Evolutionary conservation across 1,140 invertebrate species (phyloP), one percentile per base, ranked within the genome.

Genomic region (Ericerus pela): DNA sequence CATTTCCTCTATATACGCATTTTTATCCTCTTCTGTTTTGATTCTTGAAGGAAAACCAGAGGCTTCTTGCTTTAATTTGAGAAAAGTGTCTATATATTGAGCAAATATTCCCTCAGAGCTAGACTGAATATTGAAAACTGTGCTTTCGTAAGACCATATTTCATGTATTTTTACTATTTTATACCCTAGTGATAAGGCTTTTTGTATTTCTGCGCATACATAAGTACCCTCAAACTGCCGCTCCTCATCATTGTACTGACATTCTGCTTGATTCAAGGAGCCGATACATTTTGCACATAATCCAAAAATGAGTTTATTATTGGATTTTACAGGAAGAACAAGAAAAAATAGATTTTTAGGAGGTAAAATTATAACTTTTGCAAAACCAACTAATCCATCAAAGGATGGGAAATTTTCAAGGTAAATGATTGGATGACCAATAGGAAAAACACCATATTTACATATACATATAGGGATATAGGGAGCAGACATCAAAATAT

Each of bases 201-300:
- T 64, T 30, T 54, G 24, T 6, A 72, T 14, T 61, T 73, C 70
- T 16, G 66, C 62, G 5, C 62, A 59, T 0, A 66, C 63, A 65
- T 67, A 73, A 2, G 67, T 69, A 41, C 70, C 69, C 0, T 51
- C 62, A 11, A 73, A 58, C 0, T 56, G 26, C 28, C 68, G 56
- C 38, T 71, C 63, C 8, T 63, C 59, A 33, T 61, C 58, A 3
- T 28, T 59, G 59, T 73, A 68, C 16, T 4, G 11, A 53, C 61
- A 67, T 10, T 28, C 38, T 3, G 27, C 38, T 27, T 56, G 11
- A 22, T 36, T 54, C 36, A 22, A 18, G 5, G 22, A 47, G 27
- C 63, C 57, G 1, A 51, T 61, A 47, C 64, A 67, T 14, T 60
- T 57, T 18, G 57, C 58, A 57, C 65, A 68, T 2, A 69, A 54